Percentiles rank a stretch among this genome's conserved stretches.
Evolutionary conservation across 92 coral and sea anemone species (phyloP).

Genomic region (Chrysogorgia sp.): DNA sequence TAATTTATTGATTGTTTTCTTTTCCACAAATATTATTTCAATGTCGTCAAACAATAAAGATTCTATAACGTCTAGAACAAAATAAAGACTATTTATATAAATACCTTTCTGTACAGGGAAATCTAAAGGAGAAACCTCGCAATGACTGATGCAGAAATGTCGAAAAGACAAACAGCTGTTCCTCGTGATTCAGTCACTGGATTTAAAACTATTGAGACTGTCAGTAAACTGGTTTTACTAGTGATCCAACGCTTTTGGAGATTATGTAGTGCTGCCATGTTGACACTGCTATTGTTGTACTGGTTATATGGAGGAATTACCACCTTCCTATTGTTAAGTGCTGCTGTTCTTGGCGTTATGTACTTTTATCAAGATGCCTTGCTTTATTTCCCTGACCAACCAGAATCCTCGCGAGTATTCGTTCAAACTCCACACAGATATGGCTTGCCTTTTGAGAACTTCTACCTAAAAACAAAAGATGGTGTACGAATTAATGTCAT

Average conservation of each 20-base stretch:
- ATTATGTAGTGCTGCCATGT: conserved; percentile 91
- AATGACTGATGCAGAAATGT: conserved; percentile 60
- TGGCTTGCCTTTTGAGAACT: conserved; percentile 90
- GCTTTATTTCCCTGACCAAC: conserved; percentile 94
- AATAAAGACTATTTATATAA: too few species aligned
- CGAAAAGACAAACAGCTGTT: conserved; percentile 67
- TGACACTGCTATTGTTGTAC: conserved; percentile 80
- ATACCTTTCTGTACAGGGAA: too few species aligned
- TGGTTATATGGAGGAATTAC: conserved; percentile 98
- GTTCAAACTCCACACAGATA: conserved; percentile 89
- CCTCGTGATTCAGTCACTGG: conserved; percentile 68
- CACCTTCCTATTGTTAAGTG: conserved; percentile 82
- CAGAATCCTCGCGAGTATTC: conserved; percentile 86
- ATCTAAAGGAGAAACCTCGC: too few species aligned
- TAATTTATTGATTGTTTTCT: too few species aligned
- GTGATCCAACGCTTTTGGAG: conserved; percentile 90
- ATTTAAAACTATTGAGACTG: conserved; percentile 87
- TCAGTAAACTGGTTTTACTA: conserved; percentile 79
- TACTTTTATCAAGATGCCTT: conserved; percentile 95
- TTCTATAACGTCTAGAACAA: too few species aligned
- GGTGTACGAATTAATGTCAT: conserved; percentile 87
- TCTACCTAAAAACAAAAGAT: conserved; percentile 86
- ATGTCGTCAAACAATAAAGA: too few species aligned
- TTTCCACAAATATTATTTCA: too few species aligned
- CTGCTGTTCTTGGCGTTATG: conserved; percentile 89